Percentiles rank a stretch among this genome's conserved stretches.
These are phyloP conservation scores for Henricia sp. DNA, from an alignment of 53 echinoderm and acorn worm species.

Conservation along the genomic window DNA sequence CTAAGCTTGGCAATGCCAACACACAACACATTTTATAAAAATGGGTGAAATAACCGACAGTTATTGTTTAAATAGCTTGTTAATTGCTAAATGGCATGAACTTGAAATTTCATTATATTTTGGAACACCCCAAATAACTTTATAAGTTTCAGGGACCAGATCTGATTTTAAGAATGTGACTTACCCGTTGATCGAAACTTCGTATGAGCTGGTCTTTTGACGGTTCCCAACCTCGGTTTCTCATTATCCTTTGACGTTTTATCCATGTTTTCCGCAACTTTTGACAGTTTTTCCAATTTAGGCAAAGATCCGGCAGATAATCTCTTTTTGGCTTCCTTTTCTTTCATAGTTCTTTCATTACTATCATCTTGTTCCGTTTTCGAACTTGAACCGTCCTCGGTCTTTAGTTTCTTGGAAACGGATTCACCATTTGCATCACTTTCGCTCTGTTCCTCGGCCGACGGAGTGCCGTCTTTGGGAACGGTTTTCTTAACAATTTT, in stretches of 20 bases:
- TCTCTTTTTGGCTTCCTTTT: not conserved
- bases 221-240: conserved; percentile 57
- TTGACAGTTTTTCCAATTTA: conserved; percentile 11
- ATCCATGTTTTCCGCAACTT: conserved; percentile 18
- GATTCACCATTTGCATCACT: not conserved
- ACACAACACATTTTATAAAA: too few species aligned
- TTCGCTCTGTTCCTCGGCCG: not conserved
- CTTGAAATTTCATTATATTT: too few species aligned
- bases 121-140: too few species aligned
- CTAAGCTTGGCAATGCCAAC: too few species aligned
- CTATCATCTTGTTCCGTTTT: conserved; percentile 8
- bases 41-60: too few species aligned
- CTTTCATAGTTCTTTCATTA: conserved; percentile 24
- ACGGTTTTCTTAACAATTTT: conserved; percentile 1
- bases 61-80: too few species aligned
- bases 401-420: not conserved
- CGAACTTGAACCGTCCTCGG: not conserved
- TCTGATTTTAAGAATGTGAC: too few species aligned
- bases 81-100: too few species aligned
- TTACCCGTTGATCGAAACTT: conserved; percentile 93
- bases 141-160: too few species aligned
- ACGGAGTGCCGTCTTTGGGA: not conserved
- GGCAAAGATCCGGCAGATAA: not conserved
- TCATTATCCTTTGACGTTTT: conserved; percentile 19
- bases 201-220: conserved; percentile 81